Percentiles rank a stretch among this genome's conserved stretches.
These are phyloP conservation scores for Pseudorhiza aurosa DNA, from an alignment of 30 jellyfish, hydroid and myxozoan species.

Conservation along the genomic window DNA sequence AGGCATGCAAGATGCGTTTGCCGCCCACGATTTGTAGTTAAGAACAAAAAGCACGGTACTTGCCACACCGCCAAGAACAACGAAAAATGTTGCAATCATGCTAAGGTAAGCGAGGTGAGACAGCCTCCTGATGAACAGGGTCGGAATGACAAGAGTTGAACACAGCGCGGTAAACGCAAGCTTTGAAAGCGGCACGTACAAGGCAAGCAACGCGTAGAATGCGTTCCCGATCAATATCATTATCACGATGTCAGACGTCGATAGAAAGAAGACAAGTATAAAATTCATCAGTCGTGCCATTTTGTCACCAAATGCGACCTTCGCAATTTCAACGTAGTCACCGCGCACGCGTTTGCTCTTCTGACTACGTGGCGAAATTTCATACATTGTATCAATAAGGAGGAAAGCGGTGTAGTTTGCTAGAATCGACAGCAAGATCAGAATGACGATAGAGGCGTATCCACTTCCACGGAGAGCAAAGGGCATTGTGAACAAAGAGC, in stretches of 20 bases:
- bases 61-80: constrained; percentile 59
- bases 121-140: constrained; percentile 61
- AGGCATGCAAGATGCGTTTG: constrained; percentile 49
- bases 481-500: constrained; percentile 71
- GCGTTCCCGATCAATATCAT: constrained; percentile 54
- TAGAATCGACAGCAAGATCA: constrained; percentile 32
- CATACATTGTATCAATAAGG: constrained; percentile 83
- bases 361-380: constrained; percentile 71
- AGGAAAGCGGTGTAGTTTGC: constrained; percentile 64
- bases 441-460: constrained; percentile 27
- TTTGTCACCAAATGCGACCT: constrained; percentile 53
- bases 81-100: constrained; percentile 40
- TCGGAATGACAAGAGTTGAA: constrained; percentile 67
- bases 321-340: constrained; percentile 67
- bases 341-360: constrained; percentile 44
- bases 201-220: constrained; percentile 11
- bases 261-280: constrained; percentile 33
- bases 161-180: constrained; percentile 30
- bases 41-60: constrained; percentile 31
- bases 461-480: constrained; percentile 75
- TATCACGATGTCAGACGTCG: constrained; percentile 41
- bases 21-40: constrained; percentile 45
- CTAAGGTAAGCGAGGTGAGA: constrained; percentile 75
- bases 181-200: constrained; percentile 23
- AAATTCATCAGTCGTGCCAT: constrained; percentile 53